Evolutionary conservation across 2,888 invertebrate species (phyloP).

Genomic region (Trypoxylon attenuatum): DNA sequence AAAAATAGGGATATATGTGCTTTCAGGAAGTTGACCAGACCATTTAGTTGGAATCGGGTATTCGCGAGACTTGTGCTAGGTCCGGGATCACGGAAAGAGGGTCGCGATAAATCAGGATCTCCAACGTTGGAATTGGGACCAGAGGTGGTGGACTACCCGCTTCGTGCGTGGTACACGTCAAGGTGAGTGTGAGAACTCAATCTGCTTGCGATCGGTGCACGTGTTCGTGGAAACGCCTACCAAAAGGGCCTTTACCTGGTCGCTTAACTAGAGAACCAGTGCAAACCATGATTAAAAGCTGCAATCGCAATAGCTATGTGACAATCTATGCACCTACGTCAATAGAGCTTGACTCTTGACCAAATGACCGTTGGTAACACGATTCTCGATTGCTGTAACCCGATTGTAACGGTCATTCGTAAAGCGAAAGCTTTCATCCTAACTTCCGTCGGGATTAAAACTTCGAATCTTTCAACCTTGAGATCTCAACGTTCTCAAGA

Average conservation of each 20-base stretch:
- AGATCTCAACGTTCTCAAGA: no score
- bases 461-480: no score
- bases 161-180: slow-evolving; percentile 15
- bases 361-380: background rate
- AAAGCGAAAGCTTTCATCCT: no score
- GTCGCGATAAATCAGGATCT: slow-evolving; percentile 14
- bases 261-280: slow-evolving; percentile 13
- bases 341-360: no score
- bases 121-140: slow-evolving; percentile 7
- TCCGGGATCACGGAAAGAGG: background rate
- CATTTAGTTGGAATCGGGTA: no score
- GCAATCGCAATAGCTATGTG: slow-evolving; percentile 13
- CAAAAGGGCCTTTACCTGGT: slow-evolving; percentile 13
- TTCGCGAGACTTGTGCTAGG: no score
- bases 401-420: no score
- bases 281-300: slow-evolving; percentile 14
- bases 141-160: background rate
- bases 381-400: no score
- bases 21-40: no score
- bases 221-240: slow-evolving; percentile 17
- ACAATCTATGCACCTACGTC: no score
- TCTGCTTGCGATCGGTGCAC: slow-evolving; percentile 27
- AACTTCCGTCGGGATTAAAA: no score
- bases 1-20: no score
- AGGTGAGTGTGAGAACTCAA: slow-evolving; percentile 9